phyloP scores from a whole-genome alignment of 2,888 invertebrate species.

The Drosophila colorata region DNA sequence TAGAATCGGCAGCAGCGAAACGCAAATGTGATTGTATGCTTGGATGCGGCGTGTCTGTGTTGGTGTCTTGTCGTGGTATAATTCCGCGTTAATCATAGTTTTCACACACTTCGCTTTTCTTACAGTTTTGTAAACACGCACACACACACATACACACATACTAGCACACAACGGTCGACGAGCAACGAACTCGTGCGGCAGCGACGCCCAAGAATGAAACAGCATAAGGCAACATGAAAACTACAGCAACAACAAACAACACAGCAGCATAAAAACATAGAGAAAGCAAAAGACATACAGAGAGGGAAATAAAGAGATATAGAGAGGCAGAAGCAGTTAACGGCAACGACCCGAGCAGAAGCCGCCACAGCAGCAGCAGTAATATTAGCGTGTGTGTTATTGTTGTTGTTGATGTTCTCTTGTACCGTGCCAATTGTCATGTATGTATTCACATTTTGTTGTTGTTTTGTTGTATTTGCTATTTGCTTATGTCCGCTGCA shows the following conservation, averaged over 20 bases:
- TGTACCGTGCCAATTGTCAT: slow-evolving; percentile 52
- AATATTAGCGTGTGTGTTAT: slow-evolving; percentile 67
- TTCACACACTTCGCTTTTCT: slow-evolving; percentile 76
- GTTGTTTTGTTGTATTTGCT: slow-evolving; percentile 44
- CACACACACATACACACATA: slow-evolving; percentile 34
- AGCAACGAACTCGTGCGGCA: slow-evolving; percentile 75
- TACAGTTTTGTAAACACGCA: slow-evolving; percentile 78
- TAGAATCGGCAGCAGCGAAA: slow-evolving; percentile 46
- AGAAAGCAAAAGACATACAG: slow-evolving; percentile 28
- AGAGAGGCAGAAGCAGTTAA: slow-evolving; percentile 42
- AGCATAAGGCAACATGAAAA: slow-evolving; percentile 74
- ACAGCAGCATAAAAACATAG: slow-evolving; percentile 54
- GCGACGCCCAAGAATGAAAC: slow-evolving; percentile 79
- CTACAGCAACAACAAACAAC: slow-evolving; percentile 60
- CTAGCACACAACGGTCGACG: slow-evolving; percentile 45
- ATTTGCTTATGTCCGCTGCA: slow-evolving; percentile 40
- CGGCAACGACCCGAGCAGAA: slow-evolving; percentile 64
- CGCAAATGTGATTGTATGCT: slow-evolving; percentile 25
- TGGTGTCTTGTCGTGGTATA: slow-evolving; percentile 45
- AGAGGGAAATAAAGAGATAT: slow-evolving; percentile 37
- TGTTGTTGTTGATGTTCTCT: slow-evolving; percentile 45
- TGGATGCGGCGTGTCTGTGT: slow-evolving; percentile 30
- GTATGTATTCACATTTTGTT: slow-evolving; percentile 62
- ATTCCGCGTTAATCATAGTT: slow-evolving; percentile 69
- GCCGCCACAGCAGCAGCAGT: slow-evolving; percentile 46